Conservation (phyloP, 1,140 invertebrate species). For the Charaxes varanes region DNA sequence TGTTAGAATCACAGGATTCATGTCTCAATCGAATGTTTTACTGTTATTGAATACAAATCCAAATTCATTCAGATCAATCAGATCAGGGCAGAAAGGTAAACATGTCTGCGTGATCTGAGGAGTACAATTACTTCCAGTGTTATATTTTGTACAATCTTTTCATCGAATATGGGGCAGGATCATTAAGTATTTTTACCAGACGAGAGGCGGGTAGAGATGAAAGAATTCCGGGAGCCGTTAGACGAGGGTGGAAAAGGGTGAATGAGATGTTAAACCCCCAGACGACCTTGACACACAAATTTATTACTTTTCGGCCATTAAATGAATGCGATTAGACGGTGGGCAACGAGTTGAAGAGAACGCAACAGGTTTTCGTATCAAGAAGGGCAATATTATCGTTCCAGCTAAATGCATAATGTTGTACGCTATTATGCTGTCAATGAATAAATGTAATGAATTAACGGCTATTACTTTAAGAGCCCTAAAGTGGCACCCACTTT, state of each 20-base stretch:
- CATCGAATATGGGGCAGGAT: slow-evolving; percentile 2
- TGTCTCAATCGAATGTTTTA: too few species aligned
- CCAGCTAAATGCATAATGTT: too few species aligned
- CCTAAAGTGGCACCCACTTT: too few species aligned
- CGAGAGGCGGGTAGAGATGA: slow-evolving; percentile 26
- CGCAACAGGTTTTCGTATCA: slow-evolving; percentile 26
- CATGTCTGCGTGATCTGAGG: neutral
- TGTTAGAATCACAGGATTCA: too few species aligned
- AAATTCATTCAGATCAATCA: too few species aligned
- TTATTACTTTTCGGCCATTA: slow-evolving; percentile 65
- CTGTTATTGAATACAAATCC: too few species aligned
- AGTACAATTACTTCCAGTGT: too few species aligned
- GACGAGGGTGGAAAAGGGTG: slow-evolving; percentile 54
- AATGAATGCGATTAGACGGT: slow-evolving; percentile 65
- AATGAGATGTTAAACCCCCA: slow-evolving; percentile 62
- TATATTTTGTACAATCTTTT: neutral
- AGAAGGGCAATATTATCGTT: neutral
- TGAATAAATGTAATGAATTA: too few species aligned
- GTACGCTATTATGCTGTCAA: too few species aligned
- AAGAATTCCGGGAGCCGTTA: slow-evolving; percentile 61
- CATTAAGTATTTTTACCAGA: slow-evolving; percentile 24
- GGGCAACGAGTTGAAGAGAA: slow-evolving; percentile 32
- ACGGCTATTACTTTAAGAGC: too few species aligned
- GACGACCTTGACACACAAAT: slow-evolving; percentile 63
- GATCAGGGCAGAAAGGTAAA: neutral